Percentiles rank a stretch among this genome's conserved stretches.
Evolutionary conservation across 2,888 invertebrate genomes (phyloP).

Genomic region (Xanthorhoe designata): DNA sequence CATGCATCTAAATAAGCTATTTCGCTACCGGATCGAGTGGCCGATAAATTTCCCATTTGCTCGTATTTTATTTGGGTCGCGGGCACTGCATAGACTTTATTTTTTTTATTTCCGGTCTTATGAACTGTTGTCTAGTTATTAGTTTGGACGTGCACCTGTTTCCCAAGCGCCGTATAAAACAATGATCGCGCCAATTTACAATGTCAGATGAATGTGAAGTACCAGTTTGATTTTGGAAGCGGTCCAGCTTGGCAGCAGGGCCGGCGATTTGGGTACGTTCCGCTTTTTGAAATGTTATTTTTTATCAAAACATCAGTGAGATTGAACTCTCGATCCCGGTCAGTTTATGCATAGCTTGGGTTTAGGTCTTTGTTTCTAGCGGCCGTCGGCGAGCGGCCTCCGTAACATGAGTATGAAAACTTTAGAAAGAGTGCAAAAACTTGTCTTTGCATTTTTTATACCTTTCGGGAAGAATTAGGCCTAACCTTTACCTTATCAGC

Average conservation of each 20-base stretch:
- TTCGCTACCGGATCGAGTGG: conserved; percentile 38
- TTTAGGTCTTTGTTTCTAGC: conserved; percentile 9
- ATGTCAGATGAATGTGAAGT: conserved; percentile 61
- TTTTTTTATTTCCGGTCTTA: conserved; percentile 7
- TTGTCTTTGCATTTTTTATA: no score
- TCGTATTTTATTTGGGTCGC: conserved; percentile 38
- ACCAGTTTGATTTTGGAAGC: conserved; percentile 62
- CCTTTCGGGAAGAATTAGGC: no score
- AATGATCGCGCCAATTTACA: conserved; percentile 65
- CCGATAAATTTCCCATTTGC: conserved; percentile 43
- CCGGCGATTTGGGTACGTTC: conserved; percentile 61
- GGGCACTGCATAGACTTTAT: neutral
- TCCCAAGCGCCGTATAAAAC: conserved; percentile 50
- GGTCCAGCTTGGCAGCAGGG: conserved; percentile 68
- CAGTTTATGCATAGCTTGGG: conserved; percentile 34
- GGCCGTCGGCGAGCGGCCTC: neutral
- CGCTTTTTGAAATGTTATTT: conserved; percentile 50
- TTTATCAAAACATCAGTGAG: conserved; percentile 60
- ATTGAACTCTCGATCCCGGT: conserved; percentile 49
- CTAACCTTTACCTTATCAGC: no score
- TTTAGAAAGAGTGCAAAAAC: no score
- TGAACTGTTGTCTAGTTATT: conserved; percentile 9
- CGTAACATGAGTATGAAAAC: neutral
- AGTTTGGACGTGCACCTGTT: conserved; percentile 15
- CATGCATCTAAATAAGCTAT: conserved; percentile 46